Percentiles rank a stretch among this genome's conserved stretches.
phyloP scores from a whole-genome alignment of 1,140 invertebrate species.

The Onthophagus taurus region DNA sequence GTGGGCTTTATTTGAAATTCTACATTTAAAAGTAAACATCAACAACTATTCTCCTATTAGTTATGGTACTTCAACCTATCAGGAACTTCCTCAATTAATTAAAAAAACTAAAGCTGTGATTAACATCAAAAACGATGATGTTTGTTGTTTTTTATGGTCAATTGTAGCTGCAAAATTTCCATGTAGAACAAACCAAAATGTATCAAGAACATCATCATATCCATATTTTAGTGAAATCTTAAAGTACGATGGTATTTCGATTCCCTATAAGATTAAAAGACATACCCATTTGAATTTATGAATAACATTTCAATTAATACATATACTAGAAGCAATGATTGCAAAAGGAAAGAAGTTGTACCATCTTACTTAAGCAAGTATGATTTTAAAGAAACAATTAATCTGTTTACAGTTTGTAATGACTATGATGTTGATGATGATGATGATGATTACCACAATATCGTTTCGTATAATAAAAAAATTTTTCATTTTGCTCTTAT shows the following conservation, averaged over 20 bases:
- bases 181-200: constrained; percentile 11
- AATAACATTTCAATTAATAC: constrained; percentile 12
- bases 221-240: constrained; percentile 13
- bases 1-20: constrained; percentile 28
- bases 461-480: too few species aligned
- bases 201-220: constrained; percentile 9
- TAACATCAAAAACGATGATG: constrained; percentile 20
- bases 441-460: too few species aligned
- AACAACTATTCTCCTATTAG: constrained; percentile 21
- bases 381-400: background rate
- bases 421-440: too few species aligned
- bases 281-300: constrained; percentile 14
- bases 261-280: constrained; percentile 16
- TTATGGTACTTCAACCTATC: constrained; percentile 3
- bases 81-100: constrained; percentile 12
- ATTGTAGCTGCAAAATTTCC: constrained; percentile 15
- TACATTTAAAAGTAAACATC: constrained; percentile 23
- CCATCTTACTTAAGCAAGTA: background rate
- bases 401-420: background rate
- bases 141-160: constrained; percentile 19
- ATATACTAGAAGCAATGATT: too few species aligned
- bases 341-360: background rate
- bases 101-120: constrained; percentile 8
- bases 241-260: constrained; percentile 13
- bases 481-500: too few species aligned